Conservation (phyloP, 37 sponge, comb jelly and placozoan species). For the Amphimedon queenslandica region DNA sequence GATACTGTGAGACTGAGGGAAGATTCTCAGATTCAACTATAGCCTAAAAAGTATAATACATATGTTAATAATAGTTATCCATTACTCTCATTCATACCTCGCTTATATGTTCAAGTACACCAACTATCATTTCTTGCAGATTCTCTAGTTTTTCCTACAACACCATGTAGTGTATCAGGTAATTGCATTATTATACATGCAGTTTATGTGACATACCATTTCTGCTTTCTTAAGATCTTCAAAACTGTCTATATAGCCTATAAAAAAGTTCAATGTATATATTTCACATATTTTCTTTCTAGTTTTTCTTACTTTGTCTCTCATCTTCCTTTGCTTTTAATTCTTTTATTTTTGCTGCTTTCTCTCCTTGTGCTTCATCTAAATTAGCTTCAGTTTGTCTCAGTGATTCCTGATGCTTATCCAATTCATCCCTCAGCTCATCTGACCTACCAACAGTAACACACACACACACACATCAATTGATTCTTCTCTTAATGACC, state of each 20-base stretch:
- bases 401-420: constrained; percentile 27
- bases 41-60: neutral
- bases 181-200: no score
- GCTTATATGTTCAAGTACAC: constrained; percentile 57
- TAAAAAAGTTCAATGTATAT: neutral
- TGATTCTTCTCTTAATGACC: neutral
- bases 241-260: constrained; percentile 66
- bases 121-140: constrained; percentile 47
- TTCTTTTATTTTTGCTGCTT: constrained; percentile 65
- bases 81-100: no score
- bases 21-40: constrained; percentile 65
- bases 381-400: constrained; percentile 53
- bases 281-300: neutral
- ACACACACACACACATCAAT: no score
- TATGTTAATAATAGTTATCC: no score
- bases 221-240: constrained; percentile 34
- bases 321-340: constrained; percentile 74
- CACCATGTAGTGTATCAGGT: no score
- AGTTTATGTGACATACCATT: constrained; percentile 20
- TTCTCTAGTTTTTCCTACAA: constrained; percentile 36
- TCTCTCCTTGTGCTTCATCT: constrained; percentile 73
- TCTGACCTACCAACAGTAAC: constrained; percentile 31
- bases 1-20: constrained; percentile 45
- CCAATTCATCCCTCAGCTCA: constrained; percentile 58
- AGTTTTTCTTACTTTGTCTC: constrained; percentile 60